Evolutionary conservation across 2,113 vertebrate species (phyloP), one percentile per base, ranked within the genome.

Genomic region (Phalacrocorax carbo): DNA sequence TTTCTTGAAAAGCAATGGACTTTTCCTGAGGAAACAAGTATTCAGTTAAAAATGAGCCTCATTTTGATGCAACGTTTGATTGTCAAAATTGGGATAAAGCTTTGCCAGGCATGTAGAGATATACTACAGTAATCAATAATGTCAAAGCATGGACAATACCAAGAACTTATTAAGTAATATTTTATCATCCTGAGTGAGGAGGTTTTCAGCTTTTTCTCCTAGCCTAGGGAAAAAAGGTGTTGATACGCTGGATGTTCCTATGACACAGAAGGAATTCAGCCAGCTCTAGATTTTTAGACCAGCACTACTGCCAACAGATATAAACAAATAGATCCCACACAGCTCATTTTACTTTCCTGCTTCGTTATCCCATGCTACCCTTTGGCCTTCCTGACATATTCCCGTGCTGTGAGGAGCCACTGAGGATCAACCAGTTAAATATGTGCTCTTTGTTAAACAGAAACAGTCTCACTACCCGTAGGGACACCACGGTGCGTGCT

Each of bases 21-120:
- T 68, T 82, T 86, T 82, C 76, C 82, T 76, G 32, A 86, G 90
- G 65, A 89, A 93, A 90, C 49, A 15, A 66, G 82, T 11, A 48
- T 62, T 61, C 42, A 5, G 27, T 49, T 72, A 30, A 16, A 57
- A 76, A 86, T 30, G 4, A 69, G 9, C 61, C 51, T 75, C 38
- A 5, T 27, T 40, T 14, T 20, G 44, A n/a, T 51, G 62, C 36
- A 57, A 71, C 21, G 49, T 38, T 85, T 0, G 4, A 25, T 52
- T 42, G 65, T 32, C 40, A 10, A 68, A 58, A 55, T 1, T 12
- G 64, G 48, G 44, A 32, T 13, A 21, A 55, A 93, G 54, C 40
- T 61, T 15, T 13, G 25, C 44, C 52, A 76, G 73, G 48, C 54
- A 62, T 32, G 34, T 11, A 22, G 52, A 52, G 58, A 27, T 29